Conservation (phyloP, 2,113 vertebrate genomes). For the Eptesicus fuscus region DNA sequence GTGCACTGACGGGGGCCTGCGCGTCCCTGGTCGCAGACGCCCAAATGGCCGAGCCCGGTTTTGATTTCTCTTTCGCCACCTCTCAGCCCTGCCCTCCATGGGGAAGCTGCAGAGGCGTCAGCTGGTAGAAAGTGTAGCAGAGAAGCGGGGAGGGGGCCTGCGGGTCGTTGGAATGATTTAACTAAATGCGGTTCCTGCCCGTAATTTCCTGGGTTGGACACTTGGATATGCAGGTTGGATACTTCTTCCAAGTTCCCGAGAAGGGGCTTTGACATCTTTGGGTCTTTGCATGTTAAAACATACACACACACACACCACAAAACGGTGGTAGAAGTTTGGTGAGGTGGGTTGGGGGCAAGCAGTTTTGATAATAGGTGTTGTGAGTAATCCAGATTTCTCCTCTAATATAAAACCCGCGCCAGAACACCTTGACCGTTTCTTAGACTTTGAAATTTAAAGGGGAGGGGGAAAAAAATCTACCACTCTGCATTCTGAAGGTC, state of each 20-base stretch:
- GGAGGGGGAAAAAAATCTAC: not conserved
- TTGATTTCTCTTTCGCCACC: not conserved
- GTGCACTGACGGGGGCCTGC: not conserved
- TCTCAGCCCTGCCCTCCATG: not conserved
- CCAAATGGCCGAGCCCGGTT: too few species aligned
- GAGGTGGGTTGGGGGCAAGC: not conserved
- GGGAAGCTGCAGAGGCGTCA: not conserved
- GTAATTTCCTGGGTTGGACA: not conserved
- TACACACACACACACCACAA: too few species aligned
- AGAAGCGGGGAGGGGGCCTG: not conserved
- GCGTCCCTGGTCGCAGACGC: not conserved
- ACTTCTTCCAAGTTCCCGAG: not conserved
- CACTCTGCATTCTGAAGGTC: constrained; percentile 50
- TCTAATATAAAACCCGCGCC: not conserved
- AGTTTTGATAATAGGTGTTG: not conserved
- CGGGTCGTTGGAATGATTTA: not conserved
- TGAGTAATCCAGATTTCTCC: not conserved
- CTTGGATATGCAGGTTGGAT: not conserved
- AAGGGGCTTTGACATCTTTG: not conserved
- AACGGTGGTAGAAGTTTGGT: not conserved
- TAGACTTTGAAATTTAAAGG: not conserved
- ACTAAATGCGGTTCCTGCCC: not conserved
- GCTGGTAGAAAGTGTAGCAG: not conserved
- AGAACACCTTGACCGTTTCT: not conserved
- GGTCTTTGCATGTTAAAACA: not conserved